Percentiles rank a stretch among this genome's conserved stretches.
Evolutionary conservation across 2,888 invertebrate genomes (phyloP).

Genomic region (Criorhina ranunculi): DNA sequence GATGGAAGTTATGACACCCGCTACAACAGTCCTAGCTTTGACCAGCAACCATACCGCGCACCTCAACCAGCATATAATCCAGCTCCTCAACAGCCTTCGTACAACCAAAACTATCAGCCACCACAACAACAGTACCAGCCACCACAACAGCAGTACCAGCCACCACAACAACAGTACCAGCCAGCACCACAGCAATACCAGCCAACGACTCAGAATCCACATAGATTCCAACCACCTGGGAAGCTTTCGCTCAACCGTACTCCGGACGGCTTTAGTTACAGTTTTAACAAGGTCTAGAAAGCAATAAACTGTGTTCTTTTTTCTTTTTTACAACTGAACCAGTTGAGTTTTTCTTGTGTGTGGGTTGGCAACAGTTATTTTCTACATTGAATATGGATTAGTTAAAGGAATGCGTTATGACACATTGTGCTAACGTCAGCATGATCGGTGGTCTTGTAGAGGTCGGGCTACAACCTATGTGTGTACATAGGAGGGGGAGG

Average conservation of each 20-base stretch:
- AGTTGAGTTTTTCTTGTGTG: neutral
- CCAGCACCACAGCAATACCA: conserved; percentile 83
- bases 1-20: conserved; percentile 84
- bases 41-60: conserved; percentile 80
- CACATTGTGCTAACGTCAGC: neutral
- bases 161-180: conserved; percentile 81
- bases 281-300: conserved; percentile 88
- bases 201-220: conserved; percentile 88
- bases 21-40: conserved; percentile 83
- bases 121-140: conserved; percentile 82
- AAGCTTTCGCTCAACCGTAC: conserved; percentile 94
- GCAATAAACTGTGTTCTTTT: conserved; percentile 73
- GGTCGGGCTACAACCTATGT: neutral
- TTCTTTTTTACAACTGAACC: neutral
- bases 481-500: too few relatives aligned
- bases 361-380: neutral
- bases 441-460: neutral
- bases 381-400: neutral
- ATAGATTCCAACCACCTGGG: conserved; percentile 93
- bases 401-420: neutral
- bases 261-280: conserved; percentile 94
- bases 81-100: conserved; percentile 79
- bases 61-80: conserved; percentile 83
- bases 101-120: conserved; percentile 85
- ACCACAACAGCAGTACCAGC: conserved; percentile 81